These are phyloP conservation scores for Procambarus virginalis DNA, from an alignment of 1,140 invertebrate genomes.

Conservation along the genomic window DNA sequence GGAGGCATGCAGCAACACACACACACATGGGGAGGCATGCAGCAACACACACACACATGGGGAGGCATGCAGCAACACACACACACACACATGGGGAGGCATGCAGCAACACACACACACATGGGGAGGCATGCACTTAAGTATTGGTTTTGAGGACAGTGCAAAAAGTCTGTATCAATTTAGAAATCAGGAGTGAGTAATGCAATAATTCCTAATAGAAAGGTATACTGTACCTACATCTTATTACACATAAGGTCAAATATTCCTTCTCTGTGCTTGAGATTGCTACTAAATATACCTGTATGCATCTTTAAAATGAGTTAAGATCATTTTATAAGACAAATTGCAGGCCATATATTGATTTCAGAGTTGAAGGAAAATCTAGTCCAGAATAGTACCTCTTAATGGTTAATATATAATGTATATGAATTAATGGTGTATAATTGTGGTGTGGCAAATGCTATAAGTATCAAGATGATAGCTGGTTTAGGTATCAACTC, in stretches of 20 bases:
- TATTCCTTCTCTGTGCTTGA: background rate
- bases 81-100: too few species aligned
- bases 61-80: too few species aligned
- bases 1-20: too few species aligned
- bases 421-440: background rate
- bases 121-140: too few species aligned
- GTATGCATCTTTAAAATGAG: background rate
- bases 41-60: too few species aligned
- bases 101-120: too few species aligned
- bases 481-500: background rate
- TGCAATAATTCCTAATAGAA: background rate
- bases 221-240: background rate
- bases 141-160: background rate
- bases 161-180: background rate
- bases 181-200: background rate
- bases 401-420: background rate
- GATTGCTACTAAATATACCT: background rate
- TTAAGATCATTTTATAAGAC: background rate
- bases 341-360: background rate
- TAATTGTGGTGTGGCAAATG: background rate
- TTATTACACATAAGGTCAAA: background rate
- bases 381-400: background rate
- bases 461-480: background rate
- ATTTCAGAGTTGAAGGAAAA: background rate
- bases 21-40: too few species aligned